Evolutionary conservation across 2,113 vertebrate species (phyloP).

Genomic region (Hemiscyllium ocellatum): DNA sequence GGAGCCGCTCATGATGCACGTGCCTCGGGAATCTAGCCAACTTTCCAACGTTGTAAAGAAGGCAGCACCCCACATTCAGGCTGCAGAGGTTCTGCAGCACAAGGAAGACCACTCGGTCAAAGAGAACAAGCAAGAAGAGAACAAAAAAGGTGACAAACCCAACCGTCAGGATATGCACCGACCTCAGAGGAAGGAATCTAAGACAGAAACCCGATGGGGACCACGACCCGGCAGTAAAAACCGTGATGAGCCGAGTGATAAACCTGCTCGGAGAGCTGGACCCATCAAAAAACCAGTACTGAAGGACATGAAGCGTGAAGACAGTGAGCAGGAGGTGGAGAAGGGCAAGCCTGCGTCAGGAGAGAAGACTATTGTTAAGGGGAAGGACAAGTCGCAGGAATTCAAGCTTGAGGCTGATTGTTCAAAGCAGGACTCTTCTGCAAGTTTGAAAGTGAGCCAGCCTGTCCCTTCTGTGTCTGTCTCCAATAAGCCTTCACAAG

Average conservation of each 20-base stretch:
- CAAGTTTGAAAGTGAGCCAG: constrained; percentile 50
- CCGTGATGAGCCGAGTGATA: constrained; percentile 40
- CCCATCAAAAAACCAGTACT: constrained; percentile 71
- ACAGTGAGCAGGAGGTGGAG: constrained; percentile 42
- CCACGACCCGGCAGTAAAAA: constrained; percentile 66
- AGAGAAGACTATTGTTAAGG: constrained; percentile 46
- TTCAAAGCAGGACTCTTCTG: not conserved
- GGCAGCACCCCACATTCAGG: constrained; percentile 4
- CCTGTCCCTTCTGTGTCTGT: constrained; percentile 44
- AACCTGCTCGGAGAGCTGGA: constrained; percentile 57
- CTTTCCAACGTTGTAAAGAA: not conserved
- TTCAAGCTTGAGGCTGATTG: constrained; percentile 40
- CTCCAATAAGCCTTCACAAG: not conserved
- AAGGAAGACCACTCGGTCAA: constrained; percentile 32
- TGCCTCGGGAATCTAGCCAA: not conserved
- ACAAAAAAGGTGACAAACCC: constrained; percentile 40
- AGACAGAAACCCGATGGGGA: constrained; percentile 85
- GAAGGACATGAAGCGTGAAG: constrained; percentile 61
- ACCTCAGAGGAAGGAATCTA: constrained; percentile 68
- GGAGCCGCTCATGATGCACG: not conserved
- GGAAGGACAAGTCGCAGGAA: constrained; percentile 56
- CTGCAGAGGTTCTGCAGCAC: constrained; percentile 41
- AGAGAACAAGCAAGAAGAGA: constrained; percentile 44
- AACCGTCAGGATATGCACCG: constrained; percentile 49
- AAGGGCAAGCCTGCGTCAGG: constrained; percentile 43